Conservation (phyloP, 2,888 invertebrate species). For the Dolichopus griseipennis region DNA sequence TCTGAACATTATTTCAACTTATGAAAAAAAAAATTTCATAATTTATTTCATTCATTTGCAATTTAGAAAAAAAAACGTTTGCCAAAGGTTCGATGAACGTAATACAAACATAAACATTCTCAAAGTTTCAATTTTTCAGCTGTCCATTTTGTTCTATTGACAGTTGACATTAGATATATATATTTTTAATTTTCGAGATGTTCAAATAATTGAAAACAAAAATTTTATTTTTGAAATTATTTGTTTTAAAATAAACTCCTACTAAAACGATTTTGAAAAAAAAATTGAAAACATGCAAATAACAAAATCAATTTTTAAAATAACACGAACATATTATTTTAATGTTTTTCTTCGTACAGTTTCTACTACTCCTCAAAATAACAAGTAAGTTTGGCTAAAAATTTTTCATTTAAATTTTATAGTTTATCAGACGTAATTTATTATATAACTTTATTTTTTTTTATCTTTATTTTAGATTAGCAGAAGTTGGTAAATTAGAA, state of each 20-base stretch:
- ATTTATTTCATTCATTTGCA: too few species aligned
- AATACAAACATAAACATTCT: too few species aligned
- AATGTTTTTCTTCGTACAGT: constrained; percentile 17
- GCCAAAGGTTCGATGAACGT: too few species aligned
- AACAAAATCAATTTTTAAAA: constrained; percentile 13
- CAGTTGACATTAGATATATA: background rate
- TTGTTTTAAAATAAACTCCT: background rate
- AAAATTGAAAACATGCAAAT: constrained; percentile 16
- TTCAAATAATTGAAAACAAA: background rate
- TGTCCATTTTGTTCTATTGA: background rate
- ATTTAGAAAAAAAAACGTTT: too few species aligned
- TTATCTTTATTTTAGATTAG: constrained; percentile 54
- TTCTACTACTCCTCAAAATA: constrained; percentile 8
- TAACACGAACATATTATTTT: constrained; percentile 15
- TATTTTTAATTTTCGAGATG: background rate
- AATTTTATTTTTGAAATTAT: background rate
- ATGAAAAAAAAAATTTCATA: too few species aligned
- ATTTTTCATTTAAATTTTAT: background rate
- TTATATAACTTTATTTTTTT: constrained; percentile 19
- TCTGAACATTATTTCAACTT: too few species aligned
- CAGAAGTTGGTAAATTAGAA: constrained; percentile 89
- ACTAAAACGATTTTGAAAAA: background rate
- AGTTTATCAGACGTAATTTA: background rate
- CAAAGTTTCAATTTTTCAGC: background rate
- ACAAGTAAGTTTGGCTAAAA: background rate